phyloP scores from a whole-genome alignment of 2,888 invertebrate genomes.

The Cheilosia urbana region DNA sequence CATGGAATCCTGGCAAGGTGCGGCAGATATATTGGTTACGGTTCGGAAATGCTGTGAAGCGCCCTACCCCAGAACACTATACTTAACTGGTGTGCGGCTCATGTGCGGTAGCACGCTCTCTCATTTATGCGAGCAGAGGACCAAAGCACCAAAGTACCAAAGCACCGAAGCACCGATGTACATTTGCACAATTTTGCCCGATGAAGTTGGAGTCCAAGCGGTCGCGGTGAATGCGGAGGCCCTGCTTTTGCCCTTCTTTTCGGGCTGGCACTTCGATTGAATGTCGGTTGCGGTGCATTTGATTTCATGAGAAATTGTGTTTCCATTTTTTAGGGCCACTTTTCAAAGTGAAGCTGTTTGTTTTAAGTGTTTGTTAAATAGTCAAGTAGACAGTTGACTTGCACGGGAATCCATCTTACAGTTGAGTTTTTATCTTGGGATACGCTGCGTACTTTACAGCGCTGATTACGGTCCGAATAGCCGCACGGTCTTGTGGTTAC shows the following conservation, averaged over 20 bases:
- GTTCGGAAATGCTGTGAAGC: conserved; percentile 34
- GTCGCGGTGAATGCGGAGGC: not conserved
- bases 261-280: conserved; percentile 10
- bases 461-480: too few species aligned
- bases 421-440: too few species aligned
- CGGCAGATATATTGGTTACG: conserved; percentile 41
- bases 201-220: conserved; percentile 1
- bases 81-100: conserved; percentile 42
- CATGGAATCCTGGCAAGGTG: not conserved
- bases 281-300: conserved; percentile 1
- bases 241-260: not conserved
- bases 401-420: too few species aligned
- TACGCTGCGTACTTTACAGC: too few species aligned
- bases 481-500: too few species aligned
- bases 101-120: conserved; percentile 44
- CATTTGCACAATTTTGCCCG: conserved; percentile 38
- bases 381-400: too few species aligned
- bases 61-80: not conserved
- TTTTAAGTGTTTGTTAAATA: too few species aligned
- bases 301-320: conserved; percentile 1
- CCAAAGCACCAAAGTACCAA: conserved; percentile 26
- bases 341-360: too few species aligned
- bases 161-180: conserved; percentile 28
- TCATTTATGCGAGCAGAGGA: not conserved
- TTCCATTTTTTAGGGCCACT: not conserved